phyloP scores from a whole-genome alignment of 1,140 invertebrate species.

The Subanguina moxae region DNA sequence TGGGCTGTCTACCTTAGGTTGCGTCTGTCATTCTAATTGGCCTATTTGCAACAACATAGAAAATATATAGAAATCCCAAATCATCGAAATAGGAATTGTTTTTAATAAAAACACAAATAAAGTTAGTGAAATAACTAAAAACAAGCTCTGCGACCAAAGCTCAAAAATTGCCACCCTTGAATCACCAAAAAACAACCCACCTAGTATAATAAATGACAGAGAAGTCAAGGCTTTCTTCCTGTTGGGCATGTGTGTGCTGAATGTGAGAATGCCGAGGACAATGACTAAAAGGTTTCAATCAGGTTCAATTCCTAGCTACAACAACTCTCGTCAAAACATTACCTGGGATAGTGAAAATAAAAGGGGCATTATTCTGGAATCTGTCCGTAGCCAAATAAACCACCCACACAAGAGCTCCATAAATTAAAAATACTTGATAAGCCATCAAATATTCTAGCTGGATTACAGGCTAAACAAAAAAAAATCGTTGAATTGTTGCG shows the following conservation, averaged over 20 bases:
- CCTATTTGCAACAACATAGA: no score
- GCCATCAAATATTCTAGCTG: background rate
- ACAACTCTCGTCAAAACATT: no score
- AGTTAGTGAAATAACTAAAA: background rate
- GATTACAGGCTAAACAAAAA: no score
- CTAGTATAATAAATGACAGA: constrained; percentile 33
- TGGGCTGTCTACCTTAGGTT: no score
- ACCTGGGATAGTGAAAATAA: constrained; percentile 36
- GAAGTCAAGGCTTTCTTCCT: constrained; percentile 35
- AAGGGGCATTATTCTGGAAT: constrained; percentile 39
- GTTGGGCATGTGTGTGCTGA: constrained; percentile 29
- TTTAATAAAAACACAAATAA: no score
- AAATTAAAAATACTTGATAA: constrained; percentile 18
- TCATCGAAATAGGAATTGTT: no score
- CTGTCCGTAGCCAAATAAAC: constrained; percentile 40
- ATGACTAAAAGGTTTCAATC: constrained; percentile 9
- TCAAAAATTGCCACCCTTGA: background rate
- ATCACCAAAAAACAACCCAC: constrained; percentile 16
- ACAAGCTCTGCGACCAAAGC: background rate
- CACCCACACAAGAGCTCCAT: constrained; percentile 27
- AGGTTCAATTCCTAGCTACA: no score
- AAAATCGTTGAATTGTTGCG: no score
- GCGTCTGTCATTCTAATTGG: no score
- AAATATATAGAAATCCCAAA: no score
- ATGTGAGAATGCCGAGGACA: constrained; percentile 38